Conservation (phyloP, 2,888 invertebrate genomes). For the Drosophila tripunctata region DNA sequence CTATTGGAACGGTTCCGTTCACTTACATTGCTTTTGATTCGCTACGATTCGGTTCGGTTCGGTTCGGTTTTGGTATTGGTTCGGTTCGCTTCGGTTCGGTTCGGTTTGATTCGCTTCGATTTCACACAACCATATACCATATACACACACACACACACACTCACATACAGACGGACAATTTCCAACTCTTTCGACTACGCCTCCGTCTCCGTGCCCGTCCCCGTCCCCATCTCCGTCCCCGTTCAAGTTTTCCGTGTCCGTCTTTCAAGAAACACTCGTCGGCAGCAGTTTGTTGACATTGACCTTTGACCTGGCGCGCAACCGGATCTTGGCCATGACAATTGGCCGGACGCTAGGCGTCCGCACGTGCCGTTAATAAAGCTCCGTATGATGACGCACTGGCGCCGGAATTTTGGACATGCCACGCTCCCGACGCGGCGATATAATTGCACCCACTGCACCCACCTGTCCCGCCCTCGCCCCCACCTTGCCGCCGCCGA, state of each 20-base stretch:
- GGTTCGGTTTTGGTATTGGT: slow-evolving; percentile 29
- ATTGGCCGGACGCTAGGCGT: slow-evolving; percentile 60
- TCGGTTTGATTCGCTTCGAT: slow-evolving; percentile 2
- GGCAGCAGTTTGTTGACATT: slow-evolving; percentile 43
- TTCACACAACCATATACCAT: neutral
- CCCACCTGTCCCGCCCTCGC: slow-evolving; percentile 40
- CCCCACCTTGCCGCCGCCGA: slow-evolving; percentile 76
- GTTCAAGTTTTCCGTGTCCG: no score
- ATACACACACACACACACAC: slow-evolving; percentile 22
- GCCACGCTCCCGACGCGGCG: slow-evolving; percentile 82
- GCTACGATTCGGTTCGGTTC: slow-evolving; percentile 2
- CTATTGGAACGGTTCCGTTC: slow-evolving; percentile 52
- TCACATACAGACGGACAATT: slow-evolving; percentile 56
- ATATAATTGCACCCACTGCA: slow-evolving; percentile 62
- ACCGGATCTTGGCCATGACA: slow-evolving; percentile 24
- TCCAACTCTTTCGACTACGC: no score
- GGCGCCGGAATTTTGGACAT: slow-evolving; percentile 84
- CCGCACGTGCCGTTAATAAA: slow-evolving; percentile 80
- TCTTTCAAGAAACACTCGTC: slow-evolving; percentile 58
- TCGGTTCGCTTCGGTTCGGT: slow-evolving; percentile 20
- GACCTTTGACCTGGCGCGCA: slow-evolving; percentile 31
- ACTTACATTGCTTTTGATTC: slow-evolving; percentile 16
- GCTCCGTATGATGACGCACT: slow-evolving; percentile 83
- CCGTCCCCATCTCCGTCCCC: neutral
- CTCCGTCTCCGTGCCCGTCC: neutral